phyloP scores from a whole-genome alignment of 2,113 vertebrate genomes.

The Pungitius pungitius region DNA sequence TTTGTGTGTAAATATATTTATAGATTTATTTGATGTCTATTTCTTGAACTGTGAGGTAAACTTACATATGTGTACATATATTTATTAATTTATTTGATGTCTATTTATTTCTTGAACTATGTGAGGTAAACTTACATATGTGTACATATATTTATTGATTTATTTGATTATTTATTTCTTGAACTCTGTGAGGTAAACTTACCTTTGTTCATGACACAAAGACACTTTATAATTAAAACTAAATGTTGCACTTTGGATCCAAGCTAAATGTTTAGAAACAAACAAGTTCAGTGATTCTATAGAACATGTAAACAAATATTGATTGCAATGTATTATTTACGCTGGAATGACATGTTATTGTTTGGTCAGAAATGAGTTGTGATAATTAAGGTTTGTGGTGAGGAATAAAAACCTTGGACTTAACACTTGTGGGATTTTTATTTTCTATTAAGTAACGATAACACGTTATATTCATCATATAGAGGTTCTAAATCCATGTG shows the following conservation, averaged over 20 bases:
- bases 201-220: not conserved
- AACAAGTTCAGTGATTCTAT: not conserved
- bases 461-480: no score
- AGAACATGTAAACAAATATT: not conserved
- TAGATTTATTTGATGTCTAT: no score
- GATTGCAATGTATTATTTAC: not conserved
- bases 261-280: not conserved
- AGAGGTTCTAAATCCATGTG: no score
- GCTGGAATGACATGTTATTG: not conserved
- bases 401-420: not conserved
- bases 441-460: no score
- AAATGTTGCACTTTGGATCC: not conserved
- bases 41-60: no score
- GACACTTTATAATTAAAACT: conserved; percentile 12
- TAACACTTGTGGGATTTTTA: not conserved
- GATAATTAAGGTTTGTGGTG: no score
- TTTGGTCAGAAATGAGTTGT: not conserved
- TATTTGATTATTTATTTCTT: not conserved
- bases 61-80: not conserved
- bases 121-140: not conserved
- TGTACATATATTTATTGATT: not conserved
- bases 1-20: not conserved
- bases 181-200: not conserved
- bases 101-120: no score
- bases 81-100: not conserved